Base-by-base conservation (phyloP, 2,797 vertebrate species). In the Platalea minor region DNA sequence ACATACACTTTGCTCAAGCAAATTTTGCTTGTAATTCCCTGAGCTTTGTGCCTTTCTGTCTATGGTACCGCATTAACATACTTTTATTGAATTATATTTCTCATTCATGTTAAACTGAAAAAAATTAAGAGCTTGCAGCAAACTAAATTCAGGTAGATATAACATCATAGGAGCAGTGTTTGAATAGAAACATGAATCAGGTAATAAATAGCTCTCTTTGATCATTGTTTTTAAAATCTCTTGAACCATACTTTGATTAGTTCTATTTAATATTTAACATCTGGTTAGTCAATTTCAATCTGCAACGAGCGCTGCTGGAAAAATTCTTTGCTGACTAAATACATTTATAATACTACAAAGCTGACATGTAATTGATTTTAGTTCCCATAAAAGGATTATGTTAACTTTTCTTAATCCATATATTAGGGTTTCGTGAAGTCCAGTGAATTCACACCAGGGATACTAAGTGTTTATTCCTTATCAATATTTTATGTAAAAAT, bases 191-290 rank as follows among this genome's bases (percentile, higher is more conserved):
- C 95, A 96, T 97, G 96, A 97, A 98, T 98, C 97, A 98, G 97
- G 96, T 98, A 98, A 98, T 98, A 98, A 98, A 98, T 98, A 98
- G 97, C 95, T 98, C 98, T 93, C 97, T 98, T 98, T 98, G 98
- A 98, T 98, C 98, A 97, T 96, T 98, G 97, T 97, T 98, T 98
- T 97, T 97, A 97, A 98, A 98, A 97, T 97, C 98, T 97, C 98
- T 97, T 97, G 96, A 98, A 98, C 98, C 97, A 96, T 96, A 98
- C 96, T 98, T 98, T 98, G 98, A 98, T 98, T 98, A 98, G 97
- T 97, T 98, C 98, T 98, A 98, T 97, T 98, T 98, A 98, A 98
- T 98, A 98, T 98, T 98, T 98, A 98, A 98, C 98, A 98, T 98
- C 98, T 98, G 97, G 98, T 97, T 97, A 98, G 98, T 98, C 98